A percentile compares a stretch with the other conserved stretches of the same genome.
phyloP scores from a whole-genome alignment of 2,797 vertebrate genomes.

The Molossus molossus region DNA sequence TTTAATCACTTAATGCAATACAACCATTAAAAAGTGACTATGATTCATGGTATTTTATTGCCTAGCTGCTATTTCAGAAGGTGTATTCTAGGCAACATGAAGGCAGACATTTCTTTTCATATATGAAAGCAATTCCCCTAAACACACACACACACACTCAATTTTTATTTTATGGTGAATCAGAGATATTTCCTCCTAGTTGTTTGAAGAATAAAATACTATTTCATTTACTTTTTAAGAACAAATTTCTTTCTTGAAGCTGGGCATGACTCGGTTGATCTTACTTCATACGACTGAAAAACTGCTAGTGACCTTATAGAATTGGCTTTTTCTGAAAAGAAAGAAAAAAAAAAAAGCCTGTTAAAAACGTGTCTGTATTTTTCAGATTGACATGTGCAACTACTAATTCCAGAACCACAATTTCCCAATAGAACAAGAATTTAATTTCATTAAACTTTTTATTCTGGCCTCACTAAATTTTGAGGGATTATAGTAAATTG shows the following conservation, averaged over 20 bases:
- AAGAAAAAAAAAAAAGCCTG: not conserved
- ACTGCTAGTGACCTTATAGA: not conserved
- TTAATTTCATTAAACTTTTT: not conserved
- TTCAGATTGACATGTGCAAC: not conserved
- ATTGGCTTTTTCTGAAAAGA: not conserved
- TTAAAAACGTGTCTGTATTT: not conserved
- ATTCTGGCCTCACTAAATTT: not conserved
- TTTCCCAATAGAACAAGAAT: not conserved
- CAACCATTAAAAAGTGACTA: not conserved
- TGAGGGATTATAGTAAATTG: not conserved
- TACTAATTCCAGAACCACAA: slow-evolving; percentile 10
- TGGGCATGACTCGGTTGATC: not conserved
- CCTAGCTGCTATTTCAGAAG: not conserved
- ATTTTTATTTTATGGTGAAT: not conserved
- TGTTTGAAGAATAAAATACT: not conserved
- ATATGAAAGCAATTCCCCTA: not conserved
- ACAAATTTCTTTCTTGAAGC: slow-evolving; percentile 19
- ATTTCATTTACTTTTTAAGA: slow-evolving; percentile 14
- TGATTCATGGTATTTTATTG: not conserved
- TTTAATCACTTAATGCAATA: not conserved
- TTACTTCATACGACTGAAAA: not conserved
- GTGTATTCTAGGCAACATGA: not conserved
- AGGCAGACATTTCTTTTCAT: not conserved
- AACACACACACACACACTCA: not conserved
- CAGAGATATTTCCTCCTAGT: not conserved